Conservation (phyloP, 1,140 invertebrate species). For the Caenorhabditis briggsae region DNA sequence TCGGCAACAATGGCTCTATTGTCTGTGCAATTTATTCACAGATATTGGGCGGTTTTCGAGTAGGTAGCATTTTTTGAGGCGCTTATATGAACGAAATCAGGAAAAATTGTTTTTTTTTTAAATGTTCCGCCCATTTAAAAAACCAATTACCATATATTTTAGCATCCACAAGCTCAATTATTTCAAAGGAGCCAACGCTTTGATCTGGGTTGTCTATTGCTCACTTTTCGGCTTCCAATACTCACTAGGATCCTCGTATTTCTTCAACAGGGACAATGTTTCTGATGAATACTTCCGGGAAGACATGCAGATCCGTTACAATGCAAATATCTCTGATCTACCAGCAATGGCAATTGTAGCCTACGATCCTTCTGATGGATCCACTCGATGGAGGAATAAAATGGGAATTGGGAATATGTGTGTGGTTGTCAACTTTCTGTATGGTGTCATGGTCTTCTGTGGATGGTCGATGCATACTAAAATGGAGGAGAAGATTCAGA, state of each 20-base stretch:
- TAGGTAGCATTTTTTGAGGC: background rate
- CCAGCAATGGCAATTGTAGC: background rate
- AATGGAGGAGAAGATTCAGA: background rate
- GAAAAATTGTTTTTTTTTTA: too few species aligned
- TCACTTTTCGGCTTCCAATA: background rate
- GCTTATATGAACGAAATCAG: too few species aligned
- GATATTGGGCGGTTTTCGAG: slow-evolving; percentile 8
- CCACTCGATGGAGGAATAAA: too few species aligned
- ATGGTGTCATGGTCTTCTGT: background rate
- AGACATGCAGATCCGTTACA: background rate
- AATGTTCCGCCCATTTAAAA: too few species aligned
- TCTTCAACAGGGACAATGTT: background rate
- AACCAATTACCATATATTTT: background rate
- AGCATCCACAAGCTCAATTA: background rate
- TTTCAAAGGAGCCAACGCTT: background rate
- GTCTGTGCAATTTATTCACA: background rate
- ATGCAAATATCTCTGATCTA: background rate
- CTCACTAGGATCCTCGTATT: background rate
- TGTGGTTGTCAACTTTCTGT: too few species aligned
- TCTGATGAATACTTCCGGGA: background rate
- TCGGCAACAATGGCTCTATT: background rate
- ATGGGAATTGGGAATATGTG: too few species aligned
- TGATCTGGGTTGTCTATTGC: background rate
- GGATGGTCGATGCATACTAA: background rate
- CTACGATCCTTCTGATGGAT: too few species aligned